Conservation (phyloP, 2,113 vertebrate genomes). For the Percina caprodes region DNA sequence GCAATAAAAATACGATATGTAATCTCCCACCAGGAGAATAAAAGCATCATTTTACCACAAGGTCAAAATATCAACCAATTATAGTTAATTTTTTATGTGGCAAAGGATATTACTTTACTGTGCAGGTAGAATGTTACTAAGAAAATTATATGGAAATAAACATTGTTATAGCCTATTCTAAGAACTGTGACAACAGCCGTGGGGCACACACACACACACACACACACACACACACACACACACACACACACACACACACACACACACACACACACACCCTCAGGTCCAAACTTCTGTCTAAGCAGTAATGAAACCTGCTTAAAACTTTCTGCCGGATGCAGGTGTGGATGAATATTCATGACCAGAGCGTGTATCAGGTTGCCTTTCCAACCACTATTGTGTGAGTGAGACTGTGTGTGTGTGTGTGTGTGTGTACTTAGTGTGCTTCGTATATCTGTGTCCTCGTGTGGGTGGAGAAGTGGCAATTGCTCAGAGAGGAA, state of each 20-base stretch:
- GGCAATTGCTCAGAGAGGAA: slow-evolving; percentile 67
- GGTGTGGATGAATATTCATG: slow-evolving; percentile 86
- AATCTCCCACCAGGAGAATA: slow-evolving; percentile 38
- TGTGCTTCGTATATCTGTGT: slow-evolving; percentile 33
- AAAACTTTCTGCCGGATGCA: slow-evolving; percentile 76
- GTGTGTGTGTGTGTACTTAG: slow-evolving; percentile 1
- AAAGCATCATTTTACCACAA: slow-evolving; percentile 52
- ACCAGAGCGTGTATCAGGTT: slow-evolving; percentile 51
- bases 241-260: slow-evolving; percentile 22
- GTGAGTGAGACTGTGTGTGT: slow-evolving; percentile 23
- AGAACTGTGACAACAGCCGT: slow-evolving; percentile 20
- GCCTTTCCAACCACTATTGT: slow-evolving; percentile 66
- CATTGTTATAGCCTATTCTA: slow-evolving; percentile 18
- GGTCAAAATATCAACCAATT: slow-evolving; percentile 60
- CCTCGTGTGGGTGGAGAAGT: slow-evolving; percentile 73
- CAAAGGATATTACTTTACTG: slow-evolving; percentile 40
- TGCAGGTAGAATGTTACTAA: slow-evolving; percentile 18
- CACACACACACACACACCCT: slow-evolving; percentile 35
- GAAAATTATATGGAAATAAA: slow-evolving; percentile 24
- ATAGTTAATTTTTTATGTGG: slow-evolving; percentile 44
- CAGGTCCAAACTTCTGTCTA: slow-evolving; percentile 71
- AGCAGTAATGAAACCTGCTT: slow-evolving; percentile 69
- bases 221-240: background rate
- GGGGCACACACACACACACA: slow-evolving; percentile 2
- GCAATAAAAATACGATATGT: slow-evolving; percentile 42